A percentile compares a stretch with the other conserved stretches of the same genome.
These are phyloP conservation scores for Stenotaenia linearis DNA, from an alignment of 2,888 invertebrate genomes.

Conservation along the genomic window DNA sequence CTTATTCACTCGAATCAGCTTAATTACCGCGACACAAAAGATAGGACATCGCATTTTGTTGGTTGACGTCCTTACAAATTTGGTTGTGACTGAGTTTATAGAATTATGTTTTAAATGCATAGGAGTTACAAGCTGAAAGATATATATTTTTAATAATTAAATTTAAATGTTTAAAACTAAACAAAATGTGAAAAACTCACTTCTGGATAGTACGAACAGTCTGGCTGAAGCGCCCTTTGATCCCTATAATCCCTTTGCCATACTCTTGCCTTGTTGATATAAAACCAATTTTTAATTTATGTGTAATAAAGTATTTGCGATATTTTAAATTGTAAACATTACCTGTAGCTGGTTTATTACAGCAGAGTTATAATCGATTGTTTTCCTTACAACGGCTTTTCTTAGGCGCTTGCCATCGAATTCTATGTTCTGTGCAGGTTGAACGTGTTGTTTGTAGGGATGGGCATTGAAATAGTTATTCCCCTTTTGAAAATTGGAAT, in stretches of 20 bases:
- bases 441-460: slow-evolving; percentile 35
- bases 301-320: not conserved
- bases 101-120: slow-evolving; percentile 91
- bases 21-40: slow-evolving; percentile 80
- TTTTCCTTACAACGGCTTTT: slow-evolving; percentile 95
- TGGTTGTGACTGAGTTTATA: slow-evolving; percentile 84
- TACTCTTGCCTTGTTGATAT: slow-evolving; percentile 81
- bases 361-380: slow-evolving; percentile 95
- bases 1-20: too few relatives aligned
- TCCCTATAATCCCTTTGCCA: slow-evolving; percentile 94
- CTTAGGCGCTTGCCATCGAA: slow-evolving; percentile 93
- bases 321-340: slow-evolving; percentile 41
- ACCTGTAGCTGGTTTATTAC: slow-evolving; percentile 88
- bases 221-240: slow-evolving; percentile 82
- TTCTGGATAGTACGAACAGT: slow-evolving; percentile 89
- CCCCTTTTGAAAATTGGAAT: slow-evolving; percentile 35
- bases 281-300: too few relatives aligned
- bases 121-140: slow-evolving; percentile 70
- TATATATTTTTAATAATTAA: not conserved
- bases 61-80: slow-evolving; percentile 98
- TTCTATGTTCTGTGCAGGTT: slow-evolving; percentile 51
- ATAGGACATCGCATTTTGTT: slow-evolving; percentile 99
- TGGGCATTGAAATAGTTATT: slow-evolving; percentile 33
- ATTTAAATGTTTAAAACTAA: slow-evolving; percentile 10
- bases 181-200: slow-evolving; percentile 38